These are phyloP conservation scores for Sericinus montela DNA, from an alignment of 2,888 invertebrate genomes.

Conservation along the genomic window DNA sequence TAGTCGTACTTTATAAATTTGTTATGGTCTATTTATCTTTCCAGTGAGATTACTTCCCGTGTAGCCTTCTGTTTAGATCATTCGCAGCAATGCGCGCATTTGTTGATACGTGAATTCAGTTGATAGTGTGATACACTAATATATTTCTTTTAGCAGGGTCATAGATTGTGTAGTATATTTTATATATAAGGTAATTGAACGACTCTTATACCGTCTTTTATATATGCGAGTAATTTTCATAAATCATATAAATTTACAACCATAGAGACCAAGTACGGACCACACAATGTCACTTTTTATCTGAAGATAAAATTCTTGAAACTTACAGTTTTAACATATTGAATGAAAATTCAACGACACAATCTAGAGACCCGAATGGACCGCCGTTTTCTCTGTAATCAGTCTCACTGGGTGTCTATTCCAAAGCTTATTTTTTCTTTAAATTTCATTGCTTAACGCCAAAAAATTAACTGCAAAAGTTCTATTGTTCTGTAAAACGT, in stretches of 20 bases:
- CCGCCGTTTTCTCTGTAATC: conserved; percentile 8
- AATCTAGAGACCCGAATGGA: neutral
- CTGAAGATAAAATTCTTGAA: neutral
- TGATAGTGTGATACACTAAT: neutral
- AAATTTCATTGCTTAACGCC: conserved; percentile 72
- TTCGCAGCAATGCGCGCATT: neutral
- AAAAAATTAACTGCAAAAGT: conserved; percentile 70
- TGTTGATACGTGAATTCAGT: neutral
- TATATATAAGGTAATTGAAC: neutral
- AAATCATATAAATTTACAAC: conserved; percentile 14
- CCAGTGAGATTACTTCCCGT: conserved; percentile 44
- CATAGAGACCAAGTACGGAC: conserved; percentile 13
- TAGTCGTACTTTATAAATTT: conserved; percentile 34
- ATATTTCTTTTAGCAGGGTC: neutral
- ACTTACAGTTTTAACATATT: neutral
- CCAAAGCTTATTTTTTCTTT: conserved; percentile 66
- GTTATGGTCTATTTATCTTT: conserved; percentile 32
- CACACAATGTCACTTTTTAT: conserved; percentile 11
- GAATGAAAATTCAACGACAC: neutral
- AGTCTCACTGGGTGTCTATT: conserved; percentile 67
- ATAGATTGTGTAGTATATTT: neutral
- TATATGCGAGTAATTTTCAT: neutral
- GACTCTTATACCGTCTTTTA: neutral
- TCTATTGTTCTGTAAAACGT: conserved; percentile 62
- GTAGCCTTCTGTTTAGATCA: neutral